Percentiles rank a stretch among this genome's conserved stretches.
Evolutionary conservation across 2,797 vertebrate species (phyloP).

Genomic region (Sarcoramphus papa): DNA sequence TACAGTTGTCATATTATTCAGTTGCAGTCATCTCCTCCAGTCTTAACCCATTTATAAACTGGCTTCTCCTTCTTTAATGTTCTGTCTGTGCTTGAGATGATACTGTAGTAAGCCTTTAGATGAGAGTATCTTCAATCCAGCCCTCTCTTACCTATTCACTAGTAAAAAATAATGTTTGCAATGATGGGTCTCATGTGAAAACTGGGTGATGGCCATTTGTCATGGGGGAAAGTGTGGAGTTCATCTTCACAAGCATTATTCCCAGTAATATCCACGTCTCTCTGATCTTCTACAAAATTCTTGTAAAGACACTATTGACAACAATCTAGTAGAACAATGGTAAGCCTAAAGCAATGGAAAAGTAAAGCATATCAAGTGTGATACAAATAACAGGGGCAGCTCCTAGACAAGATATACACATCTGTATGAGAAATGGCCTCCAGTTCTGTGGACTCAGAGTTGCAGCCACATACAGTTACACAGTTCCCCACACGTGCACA

Average conservation of each 20-base stretch:
- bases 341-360: neutral
- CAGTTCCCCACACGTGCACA: accelerated
- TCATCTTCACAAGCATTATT: neutral
- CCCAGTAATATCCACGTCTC: neutral
- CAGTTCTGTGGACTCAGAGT: neutral
- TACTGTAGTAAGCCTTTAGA: neutral
- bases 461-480: neutral
- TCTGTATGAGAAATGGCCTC: neutral
- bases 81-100: neutral
- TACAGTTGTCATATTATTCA: neutral
- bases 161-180: neutral
- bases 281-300: neutral
- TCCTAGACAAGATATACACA: neutral
- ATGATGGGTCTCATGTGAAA: neutral
- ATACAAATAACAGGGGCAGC: neutral
- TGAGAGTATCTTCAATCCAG: neutral
- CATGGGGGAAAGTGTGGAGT: neutral
- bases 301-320: neutral
- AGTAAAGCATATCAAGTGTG: neutral
- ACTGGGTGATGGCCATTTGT: neutral
- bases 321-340: neutral
- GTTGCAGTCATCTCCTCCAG: neutral
- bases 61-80: neutral
- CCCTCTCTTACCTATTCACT: neutral
- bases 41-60: neutral